Evolutionary conservation across 2,113 vertebrate genomes (phyloP), one percentile per base, ranked within the genome.

Genomic region (Pleuronectes platessa): DNA sequence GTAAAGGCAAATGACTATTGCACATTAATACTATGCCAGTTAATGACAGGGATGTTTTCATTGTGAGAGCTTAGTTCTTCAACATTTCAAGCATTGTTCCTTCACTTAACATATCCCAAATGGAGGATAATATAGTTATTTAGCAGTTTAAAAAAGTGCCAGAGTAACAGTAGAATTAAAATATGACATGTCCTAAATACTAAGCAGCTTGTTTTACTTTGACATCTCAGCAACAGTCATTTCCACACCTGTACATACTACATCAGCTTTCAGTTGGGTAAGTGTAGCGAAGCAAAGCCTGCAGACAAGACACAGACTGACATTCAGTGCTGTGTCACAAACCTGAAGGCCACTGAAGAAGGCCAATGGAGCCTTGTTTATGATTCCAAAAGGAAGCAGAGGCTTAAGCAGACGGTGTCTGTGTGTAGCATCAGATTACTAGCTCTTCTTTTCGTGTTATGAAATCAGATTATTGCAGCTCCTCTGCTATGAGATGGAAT

Each of bases 391-490:
- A 81, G 87, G 81, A 90, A 85, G 81, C 53, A 18, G 78, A 17
- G 83, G 90, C 91, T 92, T 92, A 92, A 54, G 65, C 76, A 66
- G 65, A 76, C 80, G 49, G 64, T 75, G 74, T 81, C 69, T 80
- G 74, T 83, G 83, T 82, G 81, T 75, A 67, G 85, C 90, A 81
- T 90, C 87, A 91, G 92, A 93, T 92, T 92, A 92, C 85, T 35
- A 75, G 68, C 78, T 85, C 87, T 87, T 90, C 83, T 88, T 90
- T 89, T 86, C 76, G 83, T 83, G 86, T 93, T 92, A 91, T 88
- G 81, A 93, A 94, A 93, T 92, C 84, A 93, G 89, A 92, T 93
- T 92, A 92, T 55, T 58, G 63, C 63, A 68, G 81, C 82, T 74
- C 70, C 61, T 82, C 65, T 49, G 70, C 77, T 64, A 72, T 49